Percentiles rank a stretch among this genome's conserved stretches.
phyloP scores from a whole-genome alignment of 2,113 vertebrate genomes.

The Podarcis raffonei region DNA sequence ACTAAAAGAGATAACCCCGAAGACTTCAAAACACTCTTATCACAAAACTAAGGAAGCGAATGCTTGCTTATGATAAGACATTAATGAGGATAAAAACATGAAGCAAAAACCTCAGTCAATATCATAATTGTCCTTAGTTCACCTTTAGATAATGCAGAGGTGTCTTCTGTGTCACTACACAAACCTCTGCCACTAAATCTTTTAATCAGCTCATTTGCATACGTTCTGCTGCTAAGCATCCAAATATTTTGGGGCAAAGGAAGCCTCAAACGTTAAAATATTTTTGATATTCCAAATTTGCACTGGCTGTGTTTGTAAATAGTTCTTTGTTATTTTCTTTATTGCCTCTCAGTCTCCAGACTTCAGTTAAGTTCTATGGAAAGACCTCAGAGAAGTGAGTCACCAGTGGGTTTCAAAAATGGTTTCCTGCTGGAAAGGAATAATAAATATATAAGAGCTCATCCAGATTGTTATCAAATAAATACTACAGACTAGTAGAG shows the following conservation, averaged over 20 bases:
- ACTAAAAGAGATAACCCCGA: slow-evolving; percentile 28
- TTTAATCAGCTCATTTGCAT: not conserved
- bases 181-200: not conserved
- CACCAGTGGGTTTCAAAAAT: not conserved
- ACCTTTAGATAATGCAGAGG: not conserved
- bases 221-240: not conserved
- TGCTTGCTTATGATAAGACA: slow-evolving; percentile 39
- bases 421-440: not conserved
- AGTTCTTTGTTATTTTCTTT: not conserved
- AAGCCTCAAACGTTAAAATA: not conserved
- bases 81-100: slow-evolving; percentile 1
- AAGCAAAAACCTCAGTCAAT: slow-evolving; percentile 13
- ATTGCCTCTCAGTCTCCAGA: not conserved
- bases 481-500: not conserved
- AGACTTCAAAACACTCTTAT: slow-evolving; percentile 27
- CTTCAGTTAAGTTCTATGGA: not conserved
- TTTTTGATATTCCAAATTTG: slow-evolving; percentile 16
- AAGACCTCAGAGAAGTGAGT: slow-evolving; percentile 2
- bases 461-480: not conserved
- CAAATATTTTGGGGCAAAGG: not conserved
- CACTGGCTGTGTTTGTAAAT: slow-evolving; percentile 5
- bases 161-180: not conserved
- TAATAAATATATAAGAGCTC: not conserved
- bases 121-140: not conserved
- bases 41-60: slow-evolving; percentile 27